Conservation (phyloP, 2,888 invertebrate species). For the Habrosyne pyritoides region DNA sequence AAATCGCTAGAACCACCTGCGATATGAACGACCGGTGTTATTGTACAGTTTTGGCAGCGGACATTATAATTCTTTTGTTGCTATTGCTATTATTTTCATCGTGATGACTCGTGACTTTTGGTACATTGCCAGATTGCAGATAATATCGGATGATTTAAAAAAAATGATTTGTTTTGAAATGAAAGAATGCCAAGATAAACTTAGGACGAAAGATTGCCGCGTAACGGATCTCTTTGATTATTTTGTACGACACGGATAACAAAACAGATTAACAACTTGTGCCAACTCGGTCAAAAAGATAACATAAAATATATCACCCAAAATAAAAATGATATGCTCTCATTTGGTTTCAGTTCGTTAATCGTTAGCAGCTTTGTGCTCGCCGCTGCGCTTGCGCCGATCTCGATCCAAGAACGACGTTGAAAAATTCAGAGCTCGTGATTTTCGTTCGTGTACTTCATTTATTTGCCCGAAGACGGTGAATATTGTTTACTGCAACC, state of each 20-base stretch:
- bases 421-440: constrained; percentile 80
- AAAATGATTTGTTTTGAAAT: constrained; percentile 53
- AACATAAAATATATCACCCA: constrained; percentile 40
- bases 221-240: constrained; percentile 23
- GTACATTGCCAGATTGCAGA: constrained; percentile 54
- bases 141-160: constrained; percentile 50
- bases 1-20: constrained; percentile 76
- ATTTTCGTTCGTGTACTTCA: constrained; percentile 77
- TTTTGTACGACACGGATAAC: constrained; percentile 16
- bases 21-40: constrained; percentile 52
- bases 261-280: constrained; percentile 19
- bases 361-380: constrained; percentile 70
- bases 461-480: constrained; percentile 67
- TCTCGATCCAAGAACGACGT: constrained; percentile 69
- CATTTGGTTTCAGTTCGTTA: constrained; percentile 71
- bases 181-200: constrained; percentile 34
- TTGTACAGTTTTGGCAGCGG: constrained; percentile 73
- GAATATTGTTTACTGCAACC: constrained; percentile 67
- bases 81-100: constrained; percentile 71
- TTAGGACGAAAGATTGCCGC: constrained; percentile 17
- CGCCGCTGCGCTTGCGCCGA: constrained; percentile 62
- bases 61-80: constrained; percentile 79
- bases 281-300: constrained; percentile 27
- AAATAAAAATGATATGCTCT: constrained; percentile 68
- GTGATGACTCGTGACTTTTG: constrained; percentile 68